Base-by-base conservation (phyloP, 2,797 vertebrate genomes). In the Halcyon smyrnensis region DNA sequence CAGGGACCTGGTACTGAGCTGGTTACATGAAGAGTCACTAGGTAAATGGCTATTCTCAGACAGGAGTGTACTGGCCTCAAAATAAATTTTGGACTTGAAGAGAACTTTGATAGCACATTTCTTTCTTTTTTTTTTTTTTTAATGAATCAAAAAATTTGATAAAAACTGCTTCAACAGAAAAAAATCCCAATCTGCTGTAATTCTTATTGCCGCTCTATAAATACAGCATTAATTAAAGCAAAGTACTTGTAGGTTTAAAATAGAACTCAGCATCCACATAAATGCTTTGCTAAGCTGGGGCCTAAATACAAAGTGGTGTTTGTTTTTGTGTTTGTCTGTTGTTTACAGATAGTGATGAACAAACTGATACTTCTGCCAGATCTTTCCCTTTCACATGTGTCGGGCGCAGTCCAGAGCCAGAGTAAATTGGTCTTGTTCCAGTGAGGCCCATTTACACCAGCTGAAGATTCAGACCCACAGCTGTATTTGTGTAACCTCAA, bases 381-480 rank as follows among this genome's bases (percentile, higher is more conserved):
- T 90, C 71, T 37, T 87, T 94, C 86, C 75, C 81, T 85, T 94
- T 89, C 81, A 83, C 88, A 75, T 32, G 64, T 75, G 77, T 1
- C 87, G 3, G 0, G 80, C 1, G 0, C 0, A 0, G 51, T 74
- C 78, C 86, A 53, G 0, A 36, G 83, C 74, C 90, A 87, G 85
- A 56, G 56, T 60, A 60, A 74, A 79, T 8, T 93, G 91, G 78
- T 82, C 71, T 57, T 0, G 0, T 93, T 96, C 88, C 96, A 96
- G 34, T 2, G 0, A 84, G 69, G 77, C 77, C 85, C 89, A 43
- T 96, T 95, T 95, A 71, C 84, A 96, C 90, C 81, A 95, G 75
- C 86, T 93, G 86, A 95, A 85, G 90, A 83, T 87, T 90, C 92
- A 95, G 91, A 87, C 84, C 90, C 60, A 85, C 93, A 93, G 94